Base-by-base conservation (phyloP, 2,113 vertebrate species). In the Cariama cristata region DNA sequence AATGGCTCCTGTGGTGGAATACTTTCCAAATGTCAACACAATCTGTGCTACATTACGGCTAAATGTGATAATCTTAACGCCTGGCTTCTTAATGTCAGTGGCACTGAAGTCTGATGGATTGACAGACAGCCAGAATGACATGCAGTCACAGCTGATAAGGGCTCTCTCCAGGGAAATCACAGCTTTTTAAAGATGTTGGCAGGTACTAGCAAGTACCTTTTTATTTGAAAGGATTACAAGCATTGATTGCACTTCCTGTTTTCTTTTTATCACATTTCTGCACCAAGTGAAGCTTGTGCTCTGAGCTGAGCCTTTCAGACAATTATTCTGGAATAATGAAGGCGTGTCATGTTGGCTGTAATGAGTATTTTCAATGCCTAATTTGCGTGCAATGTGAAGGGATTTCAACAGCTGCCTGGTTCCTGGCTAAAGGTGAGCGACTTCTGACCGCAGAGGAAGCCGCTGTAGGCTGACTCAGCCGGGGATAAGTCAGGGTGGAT, bases 21-120 rank as follows among this genome's bases (percentile, higher is more conserved):
- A 95, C 96, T 98, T 98, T 96, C 97, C 98, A 98, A 98, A 98
- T 98, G 98, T 98, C 98, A 98, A 97, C 94, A 98, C 97, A 98
- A 97, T 98, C 98, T 98, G 97, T 90, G 97, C 96, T 95, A 97
- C 98, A 97, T 98, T 97, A 97, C 67, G 24, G 95, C 97, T 97
- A 97, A 97, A 97, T 85, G 98, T 71, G 97, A 98, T 97, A 97
- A 96, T 97, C 95, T 90, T 77, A 42, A 90, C 30, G 95, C 96
- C 80, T 94, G 93, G 96, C 95, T 97, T 97, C 95, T 98, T 98
- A 98, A 98, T 97, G 98, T 97, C 98, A 98, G 97, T 26, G 93
- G 49, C 95, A 90, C 96, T 11, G 85, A 81, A 90, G 89, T 30
- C 40, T 82, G 97, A 97, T 96, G 94, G 96, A 98, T 96, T 97